Base-by-base conservation (phyloP, 2,888 invertebrate species). In the Sphinx pinastri region DNA sequence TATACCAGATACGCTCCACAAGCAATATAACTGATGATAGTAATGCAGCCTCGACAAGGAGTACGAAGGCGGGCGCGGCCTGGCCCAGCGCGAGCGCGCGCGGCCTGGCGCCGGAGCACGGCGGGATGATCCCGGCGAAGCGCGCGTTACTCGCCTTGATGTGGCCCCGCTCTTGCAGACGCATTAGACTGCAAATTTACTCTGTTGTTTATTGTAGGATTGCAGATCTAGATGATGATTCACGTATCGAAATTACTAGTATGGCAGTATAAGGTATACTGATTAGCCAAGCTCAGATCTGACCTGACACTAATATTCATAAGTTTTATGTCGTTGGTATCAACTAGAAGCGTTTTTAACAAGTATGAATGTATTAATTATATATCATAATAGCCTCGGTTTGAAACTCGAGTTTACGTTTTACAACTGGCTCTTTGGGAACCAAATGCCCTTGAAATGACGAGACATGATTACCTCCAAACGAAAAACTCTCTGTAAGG, bases 61-160 rank as follows among this genome's bases (percentile, higher is more conserved):
- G 71, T 0, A 84, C 75, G 69, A 93, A 91, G 0, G 93, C 93
- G 0, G 93, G 93, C 0, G 93, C 92, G 0, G 93, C 93, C 75
- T 93, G 92, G 0, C 93, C 93, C 7, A 93, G 81, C 0, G 92
- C 87, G 2, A 93, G 84, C 0, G 93, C 89, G 0, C 93, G 87
- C 0, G 93, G 93, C 11, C 81, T 83, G 12, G 83, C 81, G 0
- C 93, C 93, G 0, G 90, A 88, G 74, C 93, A 93, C 0, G 80
- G 78, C 0, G 91, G 88, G 55, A 82, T 81, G 11, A 72, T 71
- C 6, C 84, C 89, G 0, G 85, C 80, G 14, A 90, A 85, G 0
- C 91, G 88, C 0, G 83, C 80, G 0, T 83, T 82, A 0, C 83
- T 78, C 0, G 81, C 88, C 2, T 77, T 75, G 57, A 85, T 73